Conservation (phyloP, 2,113 vertebrate genomes). For the Megaleporinus macrocephalus region DNA sequence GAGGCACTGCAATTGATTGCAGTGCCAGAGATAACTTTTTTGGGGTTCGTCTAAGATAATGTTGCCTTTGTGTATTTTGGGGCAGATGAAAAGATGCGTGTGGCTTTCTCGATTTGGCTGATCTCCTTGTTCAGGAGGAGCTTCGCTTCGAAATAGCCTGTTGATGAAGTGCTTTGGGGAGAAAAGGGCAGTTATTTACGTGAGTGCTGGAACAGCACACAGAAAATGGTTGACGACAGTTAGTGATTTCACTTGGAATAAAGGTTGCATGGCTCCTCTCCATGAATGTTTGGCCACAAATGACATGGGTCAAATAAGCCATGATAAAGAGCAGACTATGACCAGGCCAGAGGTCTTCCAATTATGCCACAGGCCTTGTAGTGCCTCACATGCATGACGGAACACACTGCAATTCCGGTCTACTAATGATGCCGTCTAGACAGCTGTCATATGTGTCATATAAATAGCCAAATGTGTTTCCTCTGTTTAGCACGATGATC, state of each 20-base stretch:
- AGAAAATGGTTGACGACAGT: not conserved
- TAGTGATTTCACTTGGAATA: constrained; percentile 1
- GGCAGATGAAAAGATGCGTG: not conserved
- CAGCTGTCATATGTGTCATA: constrained; percentile 26
- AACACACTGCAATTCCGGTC: constrained; percentile 17
- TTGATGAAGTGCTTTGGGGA: constrained; percentile 12
- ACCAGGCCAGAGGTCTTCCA: constrained; percentile 27
- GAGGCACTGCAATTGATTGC: constrained; percentile 53
- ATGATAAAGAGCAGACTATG: constrained; percentile 15
- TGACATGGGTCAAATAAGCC: constrained; percentile 20
- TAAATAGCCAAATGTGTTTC: constrained; percentile 32
- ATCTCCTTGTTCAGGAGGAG: constrained; percentile 17
- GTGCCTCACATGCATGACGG: constrained; percentile 43
- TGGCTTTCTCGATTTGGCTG: constrained; percentile 19
- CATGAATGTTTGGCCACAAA: not conserved
- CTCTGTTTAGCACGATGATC: not conserved
- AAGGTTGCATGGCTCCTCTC: not conserved
- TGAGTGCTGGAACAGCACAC: not conserved
- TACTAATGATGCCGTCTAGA: constrained; percentile 16
- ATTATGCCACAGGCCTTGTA: constrained; percentile 27
- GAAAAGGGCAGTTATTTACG: not conserved
- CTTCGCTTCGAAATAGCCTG: constrained; percentile 11
- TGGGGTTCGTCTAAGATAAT: constrained; percentile 51
- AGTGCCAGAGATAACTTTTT: constrained; percentile 46
- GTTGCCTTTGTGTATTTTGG: constrained; percentile 39